Conservation (phyloP, 2,888 invertebrate genomes). For the Serripes groenlandicus region DNA sequence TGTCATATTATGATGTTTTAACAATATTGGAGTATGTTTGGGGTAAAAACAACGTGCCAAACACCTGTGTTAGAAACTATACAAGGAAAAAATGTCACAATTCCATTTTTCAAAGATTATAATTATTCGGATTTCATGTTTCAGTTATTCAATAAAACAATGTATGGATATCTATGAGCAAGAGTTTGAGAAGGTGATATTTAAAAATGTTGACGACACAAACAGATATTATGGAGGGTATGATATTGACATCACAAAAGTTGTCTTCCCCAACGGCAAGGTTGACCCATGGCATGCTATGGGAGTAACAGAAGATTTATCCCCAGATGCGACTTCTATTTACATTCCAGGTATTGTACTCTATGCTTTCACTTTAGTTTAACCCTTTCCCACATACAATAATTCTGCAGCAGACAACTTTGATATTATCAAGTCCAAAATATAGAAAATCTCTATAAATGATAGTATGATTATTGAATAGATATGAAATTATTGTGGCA, state of each 20-base stretch:
- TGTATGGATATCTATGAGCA: slow-evolving; percentile 94
- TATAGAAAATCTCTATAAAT: background rate
- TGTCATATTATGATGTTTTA: too few species aligned
- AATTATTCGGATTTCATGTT: too few species aligned
- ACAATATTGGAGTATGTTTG: too few species aligned
- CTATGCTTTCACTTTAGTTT: background rate
- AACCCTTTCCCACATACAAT: background rate
- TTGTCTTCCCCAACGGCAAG: slow-evolving; percentile 95
- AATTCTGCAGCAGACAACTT: too few species aligned
- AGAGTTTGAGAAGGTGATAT: slow-evolving; percentile 89
- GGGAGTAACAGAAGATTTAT: slow-evolving; percentile 85
- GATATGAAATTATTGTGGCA: background rate
- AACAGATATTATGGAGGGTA: slow-evolving; percentile 92
- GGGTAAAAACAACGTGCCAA: too few species aligned
- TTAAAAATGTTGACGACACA: slow-evolving; percentile 90
- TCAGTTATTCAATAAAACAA: slow-evolving; percentile 91
- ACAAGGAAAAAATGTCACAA: too few species aligned
- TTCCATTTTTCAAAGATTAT: too few species aligned
- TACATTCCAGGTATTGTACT: slow-evolving; percentile 85
- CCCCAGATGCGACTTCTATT: slow-evolving; percentile 85
- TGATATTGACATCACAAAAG: slow-evolving; percentile 90
- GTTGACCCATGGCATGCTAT: slow-evolving; percentile 90
- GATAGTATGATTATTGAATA: background rate
- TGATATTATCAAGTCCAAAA: background rate
- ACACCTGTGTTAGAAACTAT: too few species aligned